Base-by-base conservation (phyloP, 2,113 vertebrate species). In the Oreotrochilus melanogaster region DNA sequence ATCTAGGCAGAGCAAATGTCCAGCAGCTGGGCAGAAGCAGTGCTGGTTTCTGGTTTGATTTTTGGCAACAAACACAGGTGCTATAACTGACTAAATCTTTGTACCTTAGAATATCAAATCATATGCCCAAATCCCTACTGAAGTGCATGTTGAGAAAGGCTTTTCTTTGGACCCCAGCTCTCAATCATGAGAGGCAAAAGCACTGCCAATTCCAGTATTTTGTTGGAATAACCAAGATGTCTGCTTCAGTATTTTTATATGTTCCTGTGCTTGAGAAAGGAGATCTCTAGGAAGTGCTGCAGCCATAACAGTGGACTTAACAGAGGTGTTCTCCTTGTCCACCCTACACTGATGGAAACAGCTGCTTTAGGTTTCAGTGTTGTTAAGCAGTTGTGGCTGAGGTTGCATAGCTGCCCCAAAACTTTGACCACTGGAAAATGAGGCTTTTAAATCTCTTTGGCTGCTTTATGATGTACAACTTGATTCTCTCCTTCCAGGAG, bases 401-500 rank as follows among this genome's bases (percentile, higher is more conserved):
- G 53, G 53, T 85, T 56, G 67, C 31, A 16, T 24, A 84, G 19
- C 74, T 83, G 39, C 56, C 30, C 53, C 39, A 74, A 60, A 79
- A 71, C 35, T 42, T 47, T 23, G 58, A 71, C 43, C 23, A 10
- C 31, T 56, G 51, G n/a, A 39, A 27, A 25, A 22, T 66, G 61
- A 78, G 22, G 28, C 37, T 79, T 85, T 79, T 58, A 45, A 79
- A 61, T 79, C 56, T 11, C 56, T 73, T 86, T 11, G 82, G 35
- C 50, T 61, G 12, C 3, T 70, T 78, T 54, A 14, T 57, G 28
- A 69, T 81, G 8, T 25, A 13, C 78, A 5, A 9, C 13, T 54
- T 94, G 48, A 33, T 93, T 92, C 83, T 91, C 43, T 78, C 43
- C 33, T 65, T 43, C n/a, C 96, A 99, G 99, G 98, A 89, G 98